Conservation (phyloP, 2,113 vertebrate species). For the Megatriorchis doriae region DNA sequence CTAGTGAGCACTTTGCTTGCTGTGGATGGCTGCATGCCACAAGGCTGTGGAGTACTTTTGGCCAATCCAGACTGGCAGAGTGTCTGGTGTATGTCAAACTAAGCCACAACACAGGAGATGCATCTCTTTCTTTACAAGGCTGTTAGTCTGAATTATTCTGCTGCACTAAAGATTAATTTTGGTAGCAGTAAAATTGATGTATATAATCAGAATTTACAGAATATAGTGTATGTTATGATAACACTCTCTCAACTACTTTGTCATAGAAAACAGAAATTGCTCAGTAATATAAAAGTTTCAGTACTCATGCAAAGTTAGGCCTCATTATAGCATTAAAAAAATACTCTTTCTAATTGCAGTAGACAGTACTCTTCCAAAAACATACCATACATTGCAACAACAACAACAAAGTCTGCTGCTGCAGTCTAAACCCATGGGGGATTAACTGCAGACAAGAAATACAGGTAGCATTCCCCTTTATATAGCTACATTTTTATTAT, state of each 20-base stretch:
- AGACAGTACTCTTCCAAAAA: not conserved
- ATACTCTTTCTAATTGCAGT: not conserved
- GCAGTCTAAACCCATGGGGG: not conserved
- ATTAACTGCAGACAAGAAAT: not conserved
- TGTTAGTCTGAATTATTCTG: not conserved
- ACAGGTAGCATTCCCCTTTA: not conserved
- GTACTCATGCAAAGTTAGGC: not conserved
- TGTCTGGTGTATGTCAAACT: not conserved
- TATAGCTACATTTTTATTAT: not conserved
- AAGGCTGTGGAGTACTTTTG: not conserved
- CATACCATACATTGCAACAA: not conserved
- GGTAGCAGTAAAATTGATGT: not conserved
- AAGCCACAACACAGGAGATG: not conserved
- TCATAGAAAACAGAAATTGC: not conserved
- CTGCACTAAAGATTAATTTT: not conserved
- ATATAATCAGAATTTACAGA: not conserved
- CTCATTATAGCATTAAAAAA: not conserved
- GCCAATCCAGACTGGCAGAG: not conserved
- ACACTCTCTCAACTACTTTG: not conserved
- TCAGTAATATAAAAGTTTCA: not conserved
- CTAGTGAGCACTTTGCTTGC: accelerated
- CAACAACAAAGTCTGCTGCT: not conserved
- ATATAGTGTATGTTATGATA: not conserved
- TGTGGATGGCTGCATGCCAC: accelerated
- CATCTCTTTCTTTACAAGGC: not conserved